Percentiles rank a stretch among this genome's conserved stretches.
Evolutionary conservation across 2,888 invertebrate genomes (phyloP).

Genomic region (Gymnosoma rotundatum): DNA sequence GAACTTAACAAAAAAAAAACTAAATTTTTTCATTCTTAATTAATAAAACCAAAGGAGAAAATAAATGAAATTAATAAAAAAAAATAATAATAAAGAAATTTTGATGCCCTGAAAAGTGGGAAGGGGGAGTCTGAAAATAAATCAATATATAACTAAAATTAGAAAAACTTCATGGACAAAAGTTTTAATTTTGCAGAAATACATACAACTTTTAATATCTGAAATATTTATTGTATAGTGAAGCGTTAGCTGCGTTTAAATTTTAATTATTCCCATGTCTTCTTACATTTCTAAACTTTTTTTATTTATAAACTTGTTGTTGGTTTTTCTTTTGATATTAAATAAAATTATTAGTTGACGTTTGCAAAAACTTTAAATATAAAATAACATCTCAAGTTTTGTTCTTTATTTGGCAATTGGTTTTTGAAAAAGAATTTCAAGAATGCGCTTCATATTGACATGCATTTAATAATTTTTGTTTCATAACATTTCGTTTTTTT

Average conservation of each 20-base stretch:
- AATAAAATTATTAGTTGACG: conserved; percentile 34
- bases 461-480: conserved; percentile 81
- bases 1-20: conserved; percentile 2
- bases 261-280: too few relatives aligned
- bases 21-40: background rate
- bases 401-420: conserved; percentile 67
- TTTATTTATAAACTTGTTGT: too few relatives aligned
- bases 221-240: too few relatives aligned
- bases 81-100: too few relatives aligned
- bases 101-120: too few relatives aligned
- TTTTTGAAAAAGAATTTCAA: conserved; percentile 68
- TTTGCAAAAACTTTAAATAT: conserved; percentile 56
- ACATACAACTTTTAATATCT: too few relatives aligned
- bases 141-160: too few relatives aligned
- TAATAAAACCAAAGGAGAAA: background rate
- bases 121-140: too few relatives aligned
- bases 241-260: background rate
- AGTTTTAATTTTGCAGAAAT: too few relatives aligned
- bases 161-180: too few relatives aligned
- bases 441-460: conserved; percentile 81
- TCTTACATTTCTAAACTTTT: too few relatives aligned
- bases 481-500: conserved; percentile 53
- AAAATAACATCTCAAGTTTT: conserved; percentile 51
- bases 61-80: too few relatives aligned
- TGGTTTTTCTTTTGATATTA: conserved; percentile 20